phyloP scores from a whole-genome alignment of 2,113 vertebrate genomes.

The Rhipidura dahli region DNA sequence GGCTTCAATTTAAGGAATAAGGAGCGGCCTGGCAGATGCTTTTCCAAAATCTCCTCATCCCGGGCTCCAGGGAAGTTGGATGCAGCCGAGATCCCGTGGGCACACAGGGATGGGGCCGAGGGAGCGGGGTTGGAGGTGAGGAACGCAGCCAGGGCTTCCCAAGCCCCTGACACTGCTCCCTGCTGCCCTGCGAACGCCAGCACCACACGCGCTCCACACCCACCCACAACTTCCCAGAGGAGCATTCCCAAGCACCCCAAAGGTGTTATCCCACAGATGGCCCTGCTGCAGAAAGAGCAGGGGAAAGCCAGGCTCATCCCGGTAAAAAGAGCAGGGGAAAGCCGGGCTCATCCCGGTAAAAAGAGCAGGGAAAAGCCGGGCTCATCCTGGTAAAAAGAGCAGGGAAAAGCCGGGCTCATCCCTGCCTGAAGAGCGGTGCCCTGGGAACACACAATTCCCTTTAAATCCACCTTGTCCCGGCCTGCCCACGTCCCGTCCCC shows the following conservation, averaged over 20 bases:
- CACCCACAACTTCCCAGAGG: neutral
- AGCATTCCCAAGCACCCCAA: neutral
- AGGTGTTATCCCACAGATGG: neutral
- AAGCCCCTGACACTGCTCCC: neutral
- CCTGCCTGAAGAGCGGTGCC: neutral
- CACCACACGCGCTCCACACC: fast-evolving
- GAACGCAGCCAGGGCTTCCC: neutral
- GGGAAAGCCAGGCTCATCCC: neutral
- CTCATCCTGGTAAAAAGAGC: neutral
- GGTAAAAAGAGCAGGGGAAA: neutral
- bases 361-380: neutral
- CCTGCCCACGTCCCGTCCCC: neutral
- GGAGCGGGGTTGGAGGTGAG: neutral
- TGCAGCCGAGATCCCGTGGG: neutral
- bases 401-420: neutral
- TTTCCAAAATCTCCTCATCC: neutral
- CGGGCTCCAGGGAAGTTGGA: neutral
- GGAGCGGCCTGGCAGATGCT: fast-evolving
- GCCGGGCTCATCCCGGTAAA: neutral
- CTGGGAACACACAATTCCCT: neutral
- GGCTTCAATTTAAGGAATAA: no score
- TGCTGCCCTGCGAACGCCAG: neutral
- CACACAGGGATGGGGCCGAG: neutral
- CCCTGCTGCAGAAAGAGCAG: neutral
- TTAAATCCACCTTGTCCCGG: neutral